A percentile compares a stretch with the other conserved stretches of the same genome.
These are phyloP conservation scores for Gobio occitaniae DNA, from an alignment of 2,797 vertebrate genomes.

Conservation along the genomic window DNA sequence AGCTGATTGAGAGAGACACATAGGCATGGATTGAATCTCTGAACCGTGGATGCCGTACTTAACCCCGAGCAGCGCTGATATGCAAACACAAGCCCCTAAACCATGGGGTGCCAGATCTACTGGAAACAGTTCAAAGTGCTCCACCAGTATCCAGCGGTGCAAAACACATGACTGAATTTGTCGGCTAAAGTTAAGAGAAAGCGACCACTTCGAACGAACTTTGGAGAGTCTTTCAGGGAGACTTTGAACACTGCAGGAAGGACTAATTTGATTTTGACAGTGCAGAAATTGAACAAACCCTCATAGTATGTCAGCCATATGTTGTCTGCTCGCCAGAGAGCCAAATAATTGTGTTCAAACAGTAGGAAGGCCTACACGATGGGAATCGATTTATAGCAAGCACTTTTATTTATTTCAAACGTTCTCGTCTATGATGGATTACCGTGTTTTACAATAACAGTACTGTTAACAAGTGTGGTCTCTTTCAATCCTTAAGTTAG, in stretches of 20 bases:
- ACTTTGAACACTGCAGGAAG: constrained; percentile 45
- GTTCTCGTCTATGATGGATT: constrained; percentile 33
- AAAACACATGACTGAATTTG: constrained; percentile 55
- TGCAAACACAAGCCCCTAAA: constrained; percentile 40
- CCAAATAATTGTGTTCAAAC: constrained; percentile 46
- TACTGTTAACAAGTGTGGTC: constrained; percentile 40
- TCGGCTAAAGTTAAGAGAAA: constrained; percentile 44
- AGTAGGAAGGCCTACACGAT: constrained; percentile 34
- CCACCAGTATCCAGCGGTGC: constrained; percentile 24
- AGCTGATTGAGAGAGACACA: constrained; percentile 61
- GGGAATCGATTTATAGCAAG: constrained; percentile 24
- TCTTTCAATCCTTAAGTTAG: background rate
- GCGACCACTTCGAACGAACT: constrained; percentile 15
- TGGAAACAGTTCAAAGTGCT: constrained; percentile 58
- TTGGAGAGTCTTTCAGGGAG: constrained; percentile 41
- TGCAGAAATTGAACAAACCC: constrained; percentile 40
- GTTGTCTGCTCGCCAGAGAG: constrained; percentile 24
- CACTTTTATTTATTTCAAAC: constrained; percentile 26
- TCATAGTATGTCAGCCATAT: constrained; percentile 32
- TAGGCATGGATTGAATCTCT: constrained; percentile 58
- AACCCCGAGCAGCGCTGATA: constrained; percentile 50
- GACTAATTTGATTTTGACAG: constrained; percentile 52
- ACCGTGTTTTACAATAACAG: constrained; percentile 20
- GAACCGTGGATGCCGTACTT: constrained; percentile 52
- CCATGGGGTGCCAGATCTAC: constrained; percentile 47